These are phyloP conservation scores for Misgurnus mizolepis DNA, from an alignment of 2,113 vertebrate genomes.

Conservation along the genomic window DNA sequence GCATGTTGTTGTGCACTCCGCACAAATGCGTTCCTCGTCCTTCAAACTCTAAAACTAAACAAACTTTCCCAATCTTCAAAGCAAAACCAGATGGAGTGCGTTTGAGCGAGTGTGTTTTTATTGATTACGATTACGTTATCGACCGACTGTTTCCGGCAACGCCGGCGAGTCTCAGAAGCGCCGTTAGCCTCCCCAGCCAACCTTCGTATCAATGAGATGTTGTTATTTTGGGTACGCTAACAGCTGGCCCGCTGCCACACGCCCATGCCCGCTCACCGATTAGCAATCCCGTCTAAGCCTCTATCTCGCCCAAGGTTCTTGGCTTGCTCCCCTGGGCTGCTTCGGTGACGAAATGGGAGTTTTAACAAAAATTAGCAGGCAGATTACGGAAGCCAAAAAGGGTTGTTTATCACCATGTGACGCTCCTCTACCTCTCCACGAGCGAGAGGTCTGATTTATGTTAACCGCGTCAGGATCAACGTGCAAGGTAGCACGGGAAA, in stretches of 20 bases:
- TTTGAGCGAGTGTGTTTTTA: background rate
- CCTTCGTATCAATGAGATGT: conserved; percentile 15
- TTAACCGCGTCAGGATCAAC: conserved; percentile 25
- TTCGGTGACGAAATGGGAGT: conserved; percentile 15
- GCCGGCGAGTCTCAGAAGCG: background rate
- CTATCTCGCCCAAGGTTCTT: background rate
- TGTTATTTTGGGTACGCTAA: conserved; percentile 12
- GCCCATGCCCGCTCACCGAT: conserved; percentile 2
- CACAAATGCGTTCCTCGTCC: background rate
- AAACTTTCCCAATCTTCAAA: conserved; percentile 3
- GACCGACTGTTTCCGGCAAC: conserved; percentile 4
- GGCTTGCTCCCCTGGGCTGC: conserved; percentile 10
- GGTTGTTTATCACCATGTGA: conserved; percentile 40
- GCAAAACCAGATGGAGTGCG: conserved; percentile 28
- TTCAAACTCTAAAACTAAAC: background rate
- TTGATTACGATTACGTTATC: background rate
- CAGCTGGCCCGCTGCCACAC: conserved; percentile 21
- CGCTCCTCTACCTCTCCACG: conserved; percentile 5
- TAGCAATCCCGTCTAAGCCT: conserved; percentile 29
- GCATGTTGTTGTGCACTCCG: conserved; percentile 25
- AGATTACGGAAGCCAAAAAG: conserved; percentile 27
- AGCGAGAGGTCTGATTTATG: conserved; percentile 44
- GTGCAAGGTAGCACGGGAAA: conserved; percentile 26
- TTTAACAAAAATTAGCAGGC: conserved; percentile 45
- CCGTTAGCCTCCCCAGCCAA: conserved; percentile 2